Conservation (phyloP, 2,113 vertebrate genomes). For the Macrotus californicus region DNA sequence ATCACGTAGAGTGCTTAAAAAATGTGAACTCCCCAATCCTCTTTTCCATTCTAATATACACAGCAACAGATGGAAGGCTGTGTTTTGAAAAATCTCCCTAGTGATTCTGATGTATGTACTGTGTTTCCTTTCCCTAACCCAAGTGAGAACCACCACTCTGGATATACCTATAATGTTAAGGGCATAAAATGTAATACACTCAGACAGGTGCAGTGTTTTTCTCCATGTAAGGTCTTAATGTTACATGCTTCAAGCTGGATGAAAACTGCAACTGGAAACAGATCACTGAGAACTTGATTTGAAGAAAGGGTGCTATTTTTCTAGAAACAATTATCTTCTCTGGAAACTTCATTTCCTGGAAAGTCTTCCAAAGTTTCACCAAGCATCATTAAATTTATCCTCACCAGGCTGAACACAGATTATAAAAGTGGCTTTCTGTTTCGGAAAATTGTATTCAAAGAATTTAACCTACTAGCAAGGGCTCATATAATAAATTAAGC, state of each 20-base stretch:
- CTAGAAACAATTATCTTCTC: not conserved
- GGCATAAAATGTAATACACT: not conserved
- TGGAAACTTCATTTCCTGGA: not conserved
- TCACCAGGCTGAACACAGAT: not conserved
- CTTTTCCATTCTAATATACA: not conserved
- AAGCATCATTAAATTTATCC: conserved; percentile 1
- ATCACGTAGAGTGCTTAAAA: conserved; percentile 41
- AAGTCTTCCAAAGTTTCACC: not conserved
- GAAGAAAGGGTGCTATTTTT: not conserved
- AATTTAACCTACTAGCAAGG: not conserved
- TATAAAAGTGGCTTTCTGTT: conserved; percentile 21
- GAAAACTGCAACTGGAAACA: not conserved
- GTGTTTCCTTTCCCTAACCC: not conserved
- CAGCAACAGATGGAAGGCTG: conserved; percentile 33
- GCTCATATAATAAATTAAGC: not conserved
- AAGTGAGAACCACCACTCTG: not conserved
- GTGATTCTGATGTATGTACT: not conserved
- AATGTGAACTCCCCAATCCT: not conserved
- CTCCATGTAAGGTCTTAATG: not conserved
- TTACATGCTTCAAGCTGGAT: not conserved
- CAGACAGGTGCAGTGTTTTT: not conserved
- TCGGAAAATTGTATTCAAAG: not conserved
- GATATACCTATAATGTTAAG: not conserved
- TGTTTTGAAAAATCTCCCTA: conserved; percentile 6
- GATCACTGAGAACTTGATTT: conserved; percentile 16